Base-by-base conservation (phyloP, 2,797 vertebrate genomes). In the Propithecus deckenii region DNA sequence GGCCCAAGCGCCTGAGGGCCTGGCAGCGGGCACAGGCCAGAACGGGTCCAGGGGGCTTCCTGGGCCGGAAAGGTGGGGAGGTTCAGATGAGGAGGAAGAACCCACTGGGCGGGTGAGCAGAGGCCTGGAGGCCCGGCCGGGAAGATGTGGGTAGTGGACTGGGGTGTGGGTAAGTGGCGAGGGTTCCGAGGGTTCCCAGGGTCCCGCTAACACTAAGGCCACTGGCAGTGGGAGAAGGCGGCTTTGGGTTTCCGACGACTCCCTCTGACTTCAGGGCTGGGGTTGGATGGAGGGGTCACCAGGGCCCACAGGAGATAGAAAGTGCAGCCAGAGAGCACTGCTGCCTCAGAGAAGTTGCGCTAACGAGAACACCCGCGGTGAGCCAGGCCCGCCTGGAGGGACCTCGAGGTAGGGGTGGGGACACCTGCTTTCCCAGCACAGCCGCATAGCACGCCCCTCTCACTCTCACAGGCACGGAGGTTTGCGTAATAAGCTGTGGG, bases 361-460 rank as follows among this genome's bases (percentile, higher is more conserved):
- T 13, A 9, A 38, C 7, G 11, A 38, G 41, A 48, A 63, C 9
- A 25, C 41, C 4, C 0, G 0, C 0, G 12, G 38, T 1, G 41
- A 48, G 12, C 59, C 85, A 23, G 75, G n/a, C 11, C 61, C 0
- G 1, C 81, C 0, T 7, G 91, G 23, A 46, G 52, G 76, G 23
- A 52, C 41, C 48, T 18, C 1, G 0, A 1, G 2, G 22, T 43
- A 6, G 9, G 46, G 23, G 32, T 23, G 48, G 63, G n/a, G 55
- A 25, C 35, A 59, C 32, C n/a, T 9, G 18, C 52, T 5, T 4
- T 67, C 41, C 38, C 20, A 0, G 22, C 1, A 0, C 4, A 3
- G 18, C 32, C 63, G 43, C 2, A 0, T 3, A 4, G 0, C 4
- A 28, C 0, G 1, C 35, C 43, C 12, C 10, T 30, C 18, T 38